These are phyloP conservation scores for Lymantria dispar DNA, from an alignment of 2,888 invertebrate genomes.

Conservation along the genomic window DNA sequence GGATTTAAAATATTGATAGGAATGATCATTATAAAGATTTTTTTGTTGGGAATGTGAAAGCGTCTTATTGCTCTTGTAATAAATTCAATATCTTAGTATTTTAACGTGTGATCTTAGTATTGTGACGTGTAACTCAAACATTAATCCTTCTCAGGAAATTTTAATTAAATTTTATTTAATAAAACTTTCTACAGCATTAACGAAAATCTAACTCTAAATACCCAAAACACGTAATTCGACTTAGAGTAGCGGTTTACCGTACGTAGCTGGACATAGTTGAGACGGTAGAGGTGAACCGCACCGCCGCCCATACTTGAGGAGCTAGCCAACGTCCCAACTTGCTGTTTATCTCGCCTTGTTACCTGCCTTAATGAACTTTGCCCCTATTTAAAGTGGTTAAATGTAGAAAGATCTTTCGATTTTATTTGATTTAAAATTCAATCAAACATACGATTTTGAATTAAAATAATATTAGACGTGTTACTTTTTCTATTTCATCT, in stretches of 20 bases:
- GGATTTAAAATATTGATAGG: no score
- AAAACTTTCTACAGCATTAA: not conserved
- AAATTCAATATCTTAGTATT: no score
- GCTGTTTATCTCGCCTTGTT: constrained; percentile 28
- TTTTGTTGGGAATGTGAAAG: no score
- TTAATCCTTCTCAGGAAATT: not conserved
- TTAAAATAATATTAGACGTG: no score
- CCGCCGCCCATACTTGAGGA: constrained; percentile 26
- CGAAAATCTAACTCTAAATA: constrained; percentile 4
- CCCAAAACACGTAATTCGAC: constrained; percentile 4
- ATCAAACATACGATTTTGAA: no score
- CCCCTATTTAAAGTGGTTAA: constrained; percentile 12
- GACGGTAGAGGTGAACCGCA: constrained; percentile 35
- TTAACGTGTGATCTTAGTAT: no score
- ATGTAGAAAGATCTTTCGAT: not conserved
- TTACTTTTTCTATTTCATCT: no score
- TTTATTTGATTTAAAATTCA: no score
- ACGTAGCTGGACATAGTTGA: constrained; percentile 38
- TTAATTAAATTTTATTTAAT: not conserved
- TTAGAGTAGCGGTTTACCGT: constrained; percentile 40
- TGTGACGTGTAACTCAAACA: not conserved
- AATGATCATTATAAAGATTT: no score
- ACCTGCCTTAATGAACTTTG: constrained; percentile 42
- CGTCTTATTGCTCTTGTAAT: no score
- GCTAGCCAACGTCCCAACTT: constrained; percentile 23